Evolutionary conservation across 2,888 invertebrate genomes (phyloP), one percentile per base, ranked within the genome.

Genomic region (Heliconius sara): DNA sequence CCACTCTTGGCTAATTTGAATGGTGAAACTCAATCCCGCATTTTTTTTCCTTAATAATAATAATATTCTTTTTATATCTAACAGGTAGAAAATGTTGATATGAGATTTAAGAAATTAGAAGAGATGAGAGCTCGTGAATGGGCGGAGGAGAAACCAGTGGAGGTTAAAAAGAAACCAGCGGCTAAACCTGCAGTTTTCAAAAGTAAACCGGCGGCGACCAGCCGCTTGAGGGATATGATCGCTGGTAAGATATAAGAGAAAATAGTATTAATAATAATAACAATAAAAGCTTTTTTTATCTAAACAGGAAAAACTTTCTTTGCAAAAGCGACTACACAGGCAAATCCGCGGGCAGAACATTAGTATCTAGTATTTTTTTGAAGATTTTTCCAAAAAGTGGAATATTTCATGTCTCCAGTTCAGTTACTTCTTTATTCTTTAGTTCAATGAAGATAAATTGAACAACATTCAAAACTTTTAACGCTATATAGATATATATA

Each of bases 21-120:
- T 60, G 3, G 60, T 10, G n/a, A n/a, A 3, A 60, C n/a, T 60
- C 10, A 60, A 60, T 3, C n/a, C 60, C 3, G 22, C n/a, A 60
- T 19, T 60, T 60, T 60, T 60, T 52, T 7, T 7, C 19, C 52
- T 5, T 52, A 13, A 47, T 52, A 52, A 52, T 67, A 67, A 7
- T 34, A 67, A 34, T 67, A 47, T 25, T 25, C 1, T 67, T 22
- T 68, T 39, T 68, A 39, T 68, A 12, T 39, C 2, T 63, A 27
- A 66, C 81, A 96, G 95, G 96, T 97, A 0, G 96, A 96, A 77
- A 96, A 97, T 85, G 94, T 97, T 6, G 95, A 97, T 85, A 91
- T 95, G 85, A 91, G 96, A 76, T 97, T 97, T 87, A 95, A 92
- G 80, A 93, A 95, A 80, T 85, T 96, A 22, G 91, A 94, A 47